These are phyloP conservation scores for Cuculus canorus DNA, from an alignment of 2,797 vertebrate genomes.

Conservation along the genomic window DNA sequence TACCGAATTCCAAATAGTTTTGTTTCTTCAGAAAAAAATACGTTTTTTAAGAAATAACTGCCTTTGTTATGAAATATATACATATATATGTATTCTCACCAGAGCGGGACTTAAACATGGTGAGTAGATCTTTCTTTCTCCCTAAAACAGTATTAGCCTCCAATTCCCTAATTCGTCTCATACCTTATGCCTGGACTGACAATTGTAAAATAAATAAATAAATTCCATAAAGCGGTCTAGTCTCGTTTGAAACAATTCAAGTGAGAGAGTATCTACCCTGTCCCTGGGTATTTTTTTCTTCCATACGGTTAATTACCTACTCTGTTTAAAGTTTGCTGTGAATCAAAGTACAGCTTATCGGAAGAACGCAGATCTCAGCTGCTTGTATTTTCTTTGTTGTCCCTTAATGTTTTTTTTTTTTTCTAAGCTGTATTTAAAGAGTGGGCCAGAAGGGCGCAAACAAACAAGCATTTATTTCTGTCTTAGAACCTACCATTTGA, in stretches of 20 bases:
- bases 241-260: neutral
- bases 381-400: constrained; percentile 5
- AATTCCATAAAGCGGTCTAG: neutral
- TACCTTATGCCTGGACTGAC: neutral
- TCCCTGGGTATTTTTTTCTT: neutral
- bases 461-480: constrained; percentile 49
- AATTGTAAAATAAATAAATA: neutral
- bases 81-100: neutral
- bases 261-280: neutral
- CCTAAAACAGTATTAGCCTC: neutral
- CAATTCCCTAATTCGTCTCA: neutral
- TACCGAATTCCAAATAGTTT: neutral
- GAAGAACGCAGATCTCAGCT: constrained; percentile 42
- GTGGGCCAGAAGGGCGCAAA: constrained; percentile 35
- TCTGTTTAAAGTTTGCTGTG: neutral
- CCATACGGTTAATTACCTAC: constrained; percentile 26
- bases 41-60: neutral
- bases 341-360: constrained; percentile 25
- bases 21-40: neutral
- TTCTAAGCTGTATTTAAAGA: constrained; percentile 16
- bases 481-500: constrained; percentile 38
- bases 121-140: neutral
- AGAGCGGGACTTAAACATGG: neutral
- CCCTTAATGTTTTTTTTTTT: constrained; percentile 22
- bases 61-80: neutral